Conservation (phyloP, 2,113 vertebrate genomes). For the Mesocricetus auratus region DNA sequence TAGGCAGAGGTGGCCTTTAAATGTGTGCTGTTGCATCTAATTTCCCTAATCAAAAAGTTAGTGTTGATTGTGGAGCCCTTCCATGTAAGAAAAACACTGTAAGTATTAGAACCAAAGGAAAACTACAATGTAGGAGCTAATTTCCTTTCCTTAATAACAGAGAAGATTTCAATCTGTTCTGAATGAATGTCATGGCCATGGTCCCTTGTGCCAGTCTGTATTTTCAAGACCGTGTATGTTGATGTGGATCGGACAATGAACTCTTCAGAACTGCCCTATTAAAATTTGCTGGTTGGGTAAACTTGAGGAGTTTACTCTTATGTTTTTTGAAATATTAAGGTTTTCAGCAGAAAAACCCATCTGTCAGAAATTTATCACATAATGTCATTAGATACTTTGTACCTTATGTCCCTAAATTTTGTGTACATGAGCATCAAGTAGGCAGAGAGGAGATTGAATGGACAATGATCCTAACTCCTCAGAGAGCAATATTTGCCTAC, state of each 20-base stretch:
- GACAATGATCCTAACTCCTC: background rate
- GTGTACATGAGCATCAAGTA: background rate
- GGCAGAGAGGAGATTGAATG: background rate
- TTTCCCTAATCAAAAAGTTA: conserved; percentile 40
- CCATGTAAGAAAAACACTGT: background rate
- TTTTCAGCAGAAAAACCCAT: background rate
- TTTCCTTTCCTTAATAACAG: background rate
- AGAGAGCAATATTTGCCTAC: background rate
- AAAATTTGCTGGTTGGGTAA: background rate
- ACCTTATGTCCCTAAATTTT: background rate
- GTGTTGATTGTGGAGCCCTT: background rate
- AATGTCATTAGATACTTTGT: background rate
- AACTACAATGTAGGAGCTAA: background rate
- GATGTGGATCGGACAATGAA: background rate
- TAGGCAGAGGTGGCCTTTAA: background rate
- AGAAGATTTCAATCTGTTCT: background rate
- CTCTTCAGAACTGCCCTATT: background rate
- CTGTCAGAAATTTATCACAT: background rate
- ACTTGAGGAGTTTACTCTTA: background rate
- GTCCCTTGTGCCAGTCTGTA: background rate
- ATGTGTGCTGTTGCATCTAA: background rate
- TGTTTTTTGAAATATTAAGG: background rate
- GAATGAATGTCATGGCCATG: background rate
- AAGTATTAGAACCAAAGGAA: background rate
- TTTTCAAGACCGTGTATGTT: background rate